These are phyloP conservation scores for Pheosia tremula DNA, from an alignment of 2,888 invertebrate genomes.

Conservation along the genomic window DNA sequence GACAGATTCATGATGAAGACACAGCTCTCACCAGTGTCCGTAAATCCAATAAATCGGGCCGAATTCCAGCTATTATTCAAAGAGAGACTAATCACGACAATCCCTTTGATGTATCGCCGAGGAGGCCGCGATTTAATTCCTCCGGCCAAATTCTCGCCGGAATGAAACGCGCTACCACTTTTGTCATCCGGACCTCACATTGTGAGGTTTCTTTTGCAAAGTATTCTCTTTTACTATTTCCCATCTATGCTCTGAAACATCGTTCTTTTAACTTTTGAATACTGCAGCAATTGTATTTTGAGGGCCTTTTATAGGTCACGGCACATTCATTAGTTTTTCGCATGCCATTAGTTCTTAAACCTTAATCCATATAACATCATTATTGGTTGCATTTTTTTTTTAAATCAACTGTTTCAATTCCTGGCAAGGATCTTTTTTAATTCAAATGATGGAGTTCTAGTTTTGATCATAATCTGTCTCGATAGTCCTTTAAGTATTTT, in stretches of 20 bases:
- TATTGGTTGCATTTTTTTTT: too few relatives aligned
- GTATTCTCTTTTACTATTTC: not conserved
- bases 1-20: not conserved
- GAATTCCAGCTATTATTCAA: constrained; percentile 31
- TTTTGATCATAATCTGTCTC: too few relatives aligned
- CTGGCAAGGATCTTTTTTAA: too few relatives aligned
- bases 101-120: constrained; percentile 38
- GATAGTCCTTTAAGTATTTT: too few relatives aligned
- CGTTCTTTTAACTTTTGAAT: too few relatives aligned
- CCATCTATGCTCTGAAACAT: not conserved
- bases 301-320: too few relatives aligned
- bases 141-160: constrained; percentile 22
- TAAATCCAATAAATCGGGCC: constrained; percentile 27
- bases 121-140: constrained; percentile 31
- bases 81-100: constrained; percentile 31
- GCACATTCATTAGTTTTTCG: too few relatives aligned
- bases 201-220: constrained; percentile 3
- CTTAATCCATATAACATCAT: too few relatives aligned
- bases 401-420: too few relatives aligned
- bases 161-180: constrained; percentile 29
- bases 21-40: constrained; percentile 13
- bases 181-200: constrained; percentile 11
- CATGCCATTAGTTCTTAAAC: too few relatives aligned
- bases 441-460: too few relatives aligned
- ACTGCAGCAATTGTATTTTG: too few relatives aligned